Evolutionary conservation across 2,797 vertebrate genomes (phyloP).

Genomic region (Malacoctenus gilli): DNA sequence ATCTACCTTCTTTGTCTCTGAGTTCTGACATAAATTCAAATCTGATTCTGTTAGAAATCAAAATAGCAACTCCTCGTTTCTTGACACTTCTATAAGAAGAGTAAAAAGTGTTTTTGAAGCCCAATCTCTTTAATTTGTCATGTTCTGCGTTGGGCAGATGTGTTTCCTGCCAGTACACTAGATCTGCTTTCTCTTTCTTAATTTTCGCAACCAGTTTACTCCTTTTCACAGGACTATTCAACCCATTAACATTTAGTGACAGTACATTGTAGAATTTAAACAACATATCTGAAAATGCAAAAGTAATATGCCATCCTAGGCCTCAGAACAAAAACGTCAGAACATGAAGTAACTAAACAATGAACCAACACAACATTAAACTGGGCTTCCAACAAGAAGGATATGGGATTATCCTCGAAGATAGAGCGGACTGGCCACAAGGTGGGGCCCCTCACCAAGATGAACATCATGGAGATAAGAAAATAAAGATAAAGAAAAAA

Average conservation of each 20-base stretch:
- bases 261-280: conserved; percentile 1
- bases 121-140: background rate
- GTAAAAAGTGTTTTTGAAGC: no score
- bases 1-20: no score
- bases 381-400: no score
- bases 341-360: background rate
- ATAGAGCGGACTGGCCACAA: no score
- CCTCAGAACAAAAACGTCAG: background rate
- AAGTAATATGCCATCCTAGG: background rate
- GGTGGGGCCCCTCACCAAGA: no score
- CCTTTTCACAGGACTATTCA: background rate
- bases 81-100: no score
- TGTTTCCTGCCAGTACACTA: background rate
- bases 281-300: background rate
- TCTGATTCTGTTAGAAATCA: no score
- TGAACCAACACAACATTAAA: no score
- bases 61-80: no score
- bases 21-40: no score
- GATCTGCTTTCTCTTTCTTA: background rate
- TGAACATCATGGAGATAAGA: no score
- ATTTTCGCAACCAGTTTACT: background rate
- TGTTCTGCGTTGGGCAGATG: background rate
- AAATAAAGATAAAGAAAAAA: no score
- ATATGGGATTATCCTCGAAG: background rate
- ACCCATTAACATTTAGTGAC: conserved; percentile 11